A percentile compares a stretch with the other conserved stretches of the same genome.
phyloP scores from a whole-genome alignment of 2,113 vertebrate species.

The Geothlypis trichas region DNA sequence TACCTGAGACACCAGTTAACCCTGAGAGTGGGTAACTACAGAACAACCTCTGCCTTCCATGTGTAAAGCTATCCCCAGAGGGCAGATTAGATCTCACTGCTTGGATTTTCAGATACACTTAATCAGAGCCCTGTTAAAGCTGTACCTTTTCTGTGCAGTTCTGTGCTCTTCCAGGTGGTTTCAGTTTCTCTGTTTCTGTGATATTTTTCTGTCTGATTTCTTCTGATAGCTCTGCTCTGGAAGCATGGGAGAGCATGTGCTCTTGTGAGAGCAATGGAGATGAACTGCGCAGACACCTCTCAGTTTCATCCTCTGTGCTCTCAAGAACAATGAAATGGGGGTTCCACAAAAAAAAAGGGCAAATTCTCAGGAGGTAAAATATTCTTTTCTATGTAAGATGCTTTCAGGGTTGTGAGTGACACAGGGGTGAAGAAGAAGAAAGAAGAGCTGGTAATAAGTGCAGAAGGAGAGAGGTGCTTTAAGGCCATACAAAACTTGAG shows the following conservation, averaged over 20 bases:
- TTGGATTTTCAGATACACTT: neutral
- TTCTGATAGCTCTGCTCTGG: neutral
- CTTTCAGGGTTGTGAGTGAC: neutral
- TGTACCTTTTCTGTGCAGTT: neutral
- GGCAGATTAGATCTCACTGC: neutral
- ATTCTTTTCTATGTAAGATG: neutral
- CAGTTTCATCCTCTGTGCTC: neutral
- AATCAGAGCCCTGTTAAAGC: neutral
- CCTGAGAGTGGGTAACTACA: neutral
- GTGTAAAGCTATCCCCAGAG: neutral
- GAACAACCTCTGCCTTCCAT: neutral
- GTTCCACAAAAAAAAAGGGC: neutral
- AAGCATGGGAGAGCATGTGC: too few relatives aligned
- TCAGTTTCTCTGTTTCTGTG: neutral
- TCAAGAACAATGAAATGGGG: neutral
- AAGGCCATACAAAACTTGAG: neutral
- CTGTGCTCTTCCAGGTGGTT: neutral
- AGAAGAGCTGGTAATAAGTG: neutral
- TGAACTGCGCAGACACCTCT: neutral
- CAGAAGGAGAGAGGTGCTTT: neutral
- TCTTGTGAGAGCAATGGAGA: neutral
- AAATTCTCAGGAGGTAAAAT: neutral
- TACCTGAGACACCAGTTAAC: neutral
- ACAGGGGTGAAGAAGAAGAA: neutral
- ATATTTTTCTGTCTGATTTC: neutral